These are phyloP conservation scores for Galerucella calmariensis DNA, from an alignment of 2,888 invertebrate species.

Conservation along the genomic window DNA sequence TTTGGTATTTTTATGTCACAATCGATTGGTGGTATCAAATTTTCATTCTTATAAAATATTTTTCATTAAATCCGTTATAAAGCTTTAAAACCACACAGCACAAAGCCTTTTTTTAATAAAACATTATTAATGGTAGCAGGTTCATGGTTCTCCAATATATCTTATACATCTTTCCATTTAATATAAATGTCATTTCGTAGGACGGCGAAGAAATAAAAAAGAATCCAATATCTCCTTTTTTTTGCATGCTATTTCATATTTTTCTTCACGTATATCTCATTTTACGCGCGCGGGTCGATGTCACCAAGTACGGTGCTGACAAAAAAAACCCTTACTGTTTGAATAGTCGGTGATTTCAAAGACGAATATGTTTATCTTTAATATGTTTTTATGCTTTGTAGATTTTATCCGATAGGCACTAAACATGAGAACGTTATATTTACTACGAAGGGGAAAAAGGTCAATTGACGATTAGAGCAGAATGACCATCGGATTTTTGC, in stretches of 20 bases:
- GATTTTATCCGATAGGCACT: conserved; percentile 31
- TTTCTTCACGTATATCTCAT: conserved; percentile 16
- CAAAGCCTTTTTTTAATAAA: conserved; percentile 28
- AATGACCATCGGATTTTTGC: not conserved
- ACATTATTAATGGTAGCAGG: conserved; percentile 23
- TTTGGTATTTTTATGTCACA: too few relatives aligned
- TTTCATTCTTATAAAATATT: too few relatives aligned
- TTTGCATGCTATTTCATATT: conserved; percentile 30
- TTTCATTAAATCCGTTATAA: not conserved
- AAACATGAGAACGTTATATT: conserved; percentile 28
- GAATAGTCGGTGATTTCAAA: conserved; percentile 27
- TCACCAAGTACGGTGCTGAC: not conserved
- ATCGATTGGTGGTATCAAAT: too few relatives aligned
- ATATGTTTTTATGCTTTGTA: conserved; percentile 35
- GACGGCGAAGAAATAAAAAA: conserved; percentile 21
- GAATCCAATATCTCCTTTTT: conserved; percentile 14
- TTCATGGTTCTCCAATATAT: conserved; percentile 7
- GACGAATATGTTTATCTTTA: conserved; percentile 33
- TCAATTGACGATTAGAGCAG: not conserved
- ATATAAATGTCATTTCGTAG: conserved; percentile 32
- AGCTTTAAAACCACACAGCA: not conserved
- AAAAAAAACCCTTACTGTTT: conserved; percentile 26
- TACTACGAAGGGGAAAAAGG: conserved; percentile 13
- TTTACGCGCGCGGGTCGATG: conserved; percentile 9
- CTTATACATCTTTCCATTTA: conserved; percentile 24